These are phyloP conservation scores for Carassius gibelio DNA, from an alignment of 2,113 vertebrate species.

Conservation along the genomic window DNA sequence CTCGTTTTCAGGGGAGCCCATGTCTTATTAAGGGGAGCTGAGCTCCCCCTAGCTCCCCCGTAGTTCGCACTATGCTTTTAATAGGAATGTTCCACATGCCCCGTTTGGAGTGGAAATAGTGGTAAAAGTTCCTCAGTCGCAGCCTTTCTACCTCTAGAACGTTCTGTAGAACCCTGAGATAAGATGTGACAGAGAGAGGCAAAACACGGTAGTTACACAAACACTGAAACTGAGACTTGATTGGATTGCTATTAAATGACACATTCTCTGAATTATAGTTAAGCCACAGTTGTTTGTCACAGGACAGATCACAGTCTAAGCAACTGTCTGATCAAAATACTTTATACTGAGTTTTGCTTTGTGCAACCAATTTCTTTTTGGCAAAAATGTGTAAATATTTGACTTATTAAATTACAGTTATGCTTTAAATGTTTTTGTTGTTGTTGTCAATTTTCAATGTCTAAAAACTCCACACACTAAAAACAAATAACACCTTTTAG, in stretches of 20 bases:
- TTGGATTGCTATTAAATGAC: not conserved
- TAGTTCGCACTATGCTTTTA: no score
- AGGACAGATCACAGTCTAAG: not conserved
- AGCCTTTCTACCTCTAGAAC: slow-evolving; percentile 96
- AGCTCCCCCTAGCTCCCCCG: no score
- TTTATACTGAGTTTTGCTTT: not conserved
- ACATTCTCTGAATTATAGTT: not conserved
- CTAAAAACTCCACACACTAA: no score
- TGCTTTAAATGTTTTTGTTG: no score
- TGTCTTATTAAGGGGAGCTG: no score
- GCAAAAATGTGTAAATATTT: no score
- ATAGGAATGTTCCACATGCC: slow-evolving; percentile 94
- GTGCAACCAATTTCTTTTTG: no score
- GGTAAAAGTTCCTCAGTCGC: slow-evolving; percentile 92
- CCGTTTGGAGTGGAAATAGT: slow-evolving; percentile 95
- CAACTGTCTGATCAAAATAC: not conserved
- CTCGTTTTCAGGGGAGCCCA: no score
- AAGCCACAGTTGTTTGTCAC: not conserved
- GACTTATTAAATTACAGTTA: no score
- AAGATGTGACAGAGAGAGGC: not conserved
- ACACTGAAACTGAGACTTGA: not conserved
- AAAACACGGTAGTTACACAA: not conserved
- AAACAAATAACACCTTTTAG: no score
- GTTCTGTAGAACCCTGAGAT: slow-evolving; percentile 88
- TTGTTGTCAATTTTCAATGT: no score